These are phyloP conservation scores for Myotis lucifugus DNA, from an alignment of 2,113 vertebrate species.

Conservation along the genomic window DNA sequence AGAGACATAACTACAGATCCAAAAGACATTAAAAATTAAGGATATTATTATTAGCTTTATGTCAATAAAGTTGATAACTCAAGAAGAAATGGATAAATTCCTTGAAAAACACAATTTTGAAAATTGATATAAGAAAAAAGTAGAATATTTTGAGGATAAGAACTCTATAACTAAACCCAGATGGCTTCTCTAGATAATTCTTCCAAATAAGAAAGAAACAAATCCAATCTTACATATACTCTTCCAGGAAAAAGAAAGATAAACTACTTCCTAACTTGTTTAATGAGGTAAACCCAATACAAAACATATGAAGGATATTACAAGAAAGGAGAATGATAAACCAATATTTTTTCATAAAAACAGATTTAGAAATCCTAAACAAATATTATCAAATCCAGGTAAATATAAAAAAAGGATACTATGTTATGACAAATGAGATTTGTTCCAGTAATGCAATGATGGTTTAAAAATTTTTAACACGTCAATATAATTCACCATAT, in stretches of 20 bases:
- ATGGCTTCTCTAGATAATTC: conserved; percentile 18
- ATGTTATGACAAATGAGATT: neutral
- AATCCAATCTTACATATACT: neutral
- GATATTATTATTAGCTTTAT: neutral
- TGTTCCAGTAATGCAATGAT: conserved; percentile 2
- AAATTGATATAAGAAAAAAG: neutral
- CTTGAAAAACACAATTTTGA: conserved; percentile 5
- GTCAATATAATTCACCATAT: neutral
- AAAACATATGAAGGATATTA: neutral
- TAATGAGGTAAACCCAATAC: neutral
- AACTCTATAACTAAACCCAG: neutral
- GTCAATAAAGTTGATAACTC: conserved; percentile 17
- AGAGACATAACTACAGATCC: neutral
- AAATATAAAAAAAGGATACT: neutral
- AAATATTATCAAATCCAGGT: conserved; percentile 17
- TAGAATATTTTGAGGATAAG: conserved; percentile 27
- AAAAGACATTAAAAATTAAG: conserved; percentile 3
- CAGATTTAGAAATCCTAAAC: neutral
- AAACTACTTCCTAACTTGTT: neutral
- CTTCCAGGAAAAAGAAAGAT: neutral
- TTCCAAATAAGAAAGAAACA: conserved; percentile 46
- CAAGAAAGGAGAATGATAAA: conserved; percentile 11
- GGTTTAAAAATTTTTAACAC: neutral
- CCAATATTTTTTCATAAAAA: neutral
- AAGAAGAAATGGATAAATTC: conserved; percentile 29